Evolutionary conservation across 1,140 invertebrate genomes (phyloP).

Genomic region (Cherax destructor): DNA sequence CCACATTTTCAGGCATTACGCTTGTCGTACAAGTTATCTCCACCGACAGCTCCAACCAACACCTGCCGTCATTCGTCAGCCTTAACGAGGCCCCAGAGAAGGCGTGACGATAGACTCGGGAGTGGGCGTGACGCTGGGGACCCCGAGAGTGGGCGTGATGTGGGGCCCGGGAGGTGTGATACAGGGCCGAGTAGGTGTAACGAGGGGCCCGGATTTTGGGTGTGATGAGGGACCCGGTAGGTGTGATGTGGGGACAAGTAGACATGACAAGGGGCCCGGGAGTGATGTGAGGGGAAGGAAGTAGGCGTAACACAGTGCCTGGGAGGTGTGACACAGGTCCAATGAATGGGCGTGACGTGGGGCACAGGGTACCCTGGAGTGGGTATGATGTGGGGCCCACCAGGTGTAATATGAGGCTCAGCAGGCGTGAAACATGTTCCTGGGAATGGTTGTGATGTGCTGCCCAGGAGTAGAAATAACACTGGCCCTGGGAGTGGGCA

Average conservation of each 20-base stretch:
- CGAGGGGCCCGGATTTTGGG: too few relatives aligned
- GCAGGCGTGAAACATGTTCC: too few relatives aligned
- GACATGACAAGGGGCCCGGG: too few relatives aligned
- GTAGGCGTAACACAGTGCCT: too few relatives aligned
- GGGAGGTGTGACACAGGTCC: background rate
- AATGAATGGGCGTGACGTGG: conserved; percentile 38
- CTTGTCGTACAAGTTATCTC: conserved; percentile 37
- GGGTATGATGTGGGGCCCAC: background rate
- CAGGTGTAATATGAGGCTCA: background rate
- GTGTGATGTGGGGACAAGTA: too few relatives aligned
- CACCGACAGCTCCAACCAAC: background rate
- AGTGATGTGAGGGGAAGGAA: too few relatives aligned
- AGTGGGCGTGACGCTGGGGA: too few relatives aligned
- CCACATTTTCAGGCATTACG: conserved; percentile 14
- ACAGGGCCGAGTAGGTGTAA: too few relatives aligned
- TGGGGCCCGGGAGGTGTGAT: too few relatives aligned
- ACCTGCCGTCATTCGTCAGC: conserved; percentile 53
- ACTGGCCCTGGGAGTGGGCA: conserved; percentile 46
- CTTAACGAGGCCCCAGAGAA: conserved; percentile 53
- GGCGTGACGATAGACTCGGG: conserved; percentile 32
- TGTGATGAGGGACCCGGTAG: too few relatives aligned
- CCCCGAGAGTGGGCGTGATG: too few relatives aligned
- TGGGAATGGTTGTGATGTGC: background rate
- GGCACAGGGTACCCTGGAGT: background rate
- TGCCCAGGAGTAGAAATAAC: conserved; percentile 52